Conservation (phyloP, 2,113 vertebrate species). For the Thryonomys swinderianus region DNA sequence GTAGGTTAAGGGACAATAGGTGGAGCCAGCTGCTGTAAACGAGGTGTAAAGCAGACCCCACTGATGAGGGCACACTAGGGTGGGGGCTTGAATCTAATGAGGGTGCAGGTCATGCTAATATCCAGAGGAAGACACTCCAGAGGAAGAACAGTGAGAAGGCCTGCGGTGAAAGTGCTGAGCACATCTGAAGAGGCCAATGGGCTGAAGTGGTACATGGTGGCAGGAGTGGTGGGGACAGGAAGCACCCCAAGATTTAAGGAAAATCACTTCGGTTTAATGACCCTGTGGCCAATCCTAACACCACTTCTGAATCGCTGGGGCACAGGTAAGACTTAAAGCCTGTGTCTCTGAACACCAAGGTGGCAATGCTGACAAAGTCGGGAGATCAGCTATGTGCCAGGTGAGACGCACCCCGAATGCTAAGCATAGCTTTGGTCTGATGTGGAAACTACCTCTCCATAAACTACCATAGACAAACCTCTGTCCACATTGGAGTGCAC, state of each 20-base stretch:
- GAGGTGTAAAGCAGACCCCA: not conserved
- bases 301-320: not conserved
- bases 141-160: not conserved
- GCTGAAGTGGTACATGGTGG: not conserved
- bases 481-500: not conserved
- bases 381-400: not conserved
- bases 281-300: not conserved
- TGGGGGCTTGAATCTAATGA: not conserved
- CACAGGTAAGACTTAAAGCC: not conserved
- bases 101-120: not conserved
- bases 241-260: not conserved
- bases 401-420: no score
- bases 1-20: not conserved
- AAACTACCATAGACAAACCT: not conserved
- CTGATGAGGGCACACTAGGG: not conserved
- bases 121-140: not conserved
- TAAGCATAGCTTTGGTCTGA: not conserved
- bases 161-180: not conserved
- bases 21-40: not conserved
- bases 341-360: fast-evolving
- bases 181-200: not conserved
- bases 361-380: not conserved
- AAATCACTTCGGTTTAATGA: not conserved
- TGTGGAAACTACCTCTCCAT: not conserved
- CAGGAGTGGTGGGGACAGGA: not conserved